phyloP scores from a whole-genome alignment of 2,797 vertebrate species.

The Mormyrops attenuatus region DNA sequence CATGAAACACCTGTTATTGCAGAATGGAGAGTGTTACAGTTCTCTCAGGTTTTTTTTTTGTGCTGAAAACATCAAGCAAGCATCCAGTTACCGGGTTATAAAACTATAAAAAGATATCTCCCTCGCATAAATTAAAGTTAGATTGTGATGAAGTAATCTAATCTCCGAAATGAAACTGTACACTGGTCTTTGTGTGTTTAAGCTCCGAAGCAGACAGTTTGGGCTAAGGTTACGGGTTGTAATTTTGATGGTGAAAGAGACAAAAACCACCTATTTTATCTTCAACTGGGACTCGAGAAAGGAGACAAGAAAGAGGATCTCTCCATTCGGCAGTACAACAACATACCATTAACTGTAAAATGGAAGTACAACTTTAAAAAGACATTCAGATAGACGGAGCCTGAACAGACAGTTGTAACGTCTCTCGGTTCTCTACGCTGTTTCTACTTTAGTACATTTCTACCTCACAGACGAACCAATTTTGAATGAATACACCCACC shows the following conservation, averaged over 20 bases:
- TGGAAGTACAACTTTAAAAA: slow-evolving; percentile 63
- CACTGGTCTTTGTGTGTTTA: slow-evolving; percentile 64
- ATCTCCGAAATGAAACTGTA: slow-evolving; percentile 80
- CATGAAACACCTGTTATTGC: slow-evolving; percentile 10
- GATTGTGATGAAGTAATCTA: slow-evolving; percentile 80
- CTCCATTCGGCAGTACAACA: slow-evolving; percentile 69
- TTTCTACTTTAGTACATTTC: slow-evolving; percentile 42
- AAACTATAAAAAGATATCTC: slow-evolving; percentile 19
- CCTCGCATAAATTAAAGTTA: slow-evolving; percentile 57
- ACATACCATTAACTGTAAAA: slow-evolving; percentile 65
- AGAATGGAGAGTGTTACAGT: background rate
- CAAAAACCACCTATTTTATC: slow-evolving; percentile 80
- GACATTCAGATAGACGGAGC: slow-evolving; percentile 30
- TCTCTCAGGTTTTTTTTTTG: background rate
- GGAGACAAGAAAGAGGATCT: slow-evolving; percentile 68
- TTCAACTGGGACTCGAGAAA: slow-evolving; percentile 69
- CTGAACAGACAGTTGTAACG: background rate
- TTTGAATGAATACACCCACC: background rate
- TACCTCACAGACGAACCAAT: background rate
- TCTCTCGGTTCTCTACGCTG: background rate
- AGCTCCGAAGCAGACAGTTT: slow-evolving; percentile 71
- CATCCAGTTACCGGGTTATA: slow-evolving; percentile 8
- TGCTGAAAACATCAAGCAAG: background rate
- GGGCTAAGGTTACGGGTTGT: slow-evolving; percentile 79
- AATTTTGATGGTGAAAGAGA: slow-evolving; percentile 76